Base-by-base conservation (phyloP, 2,797 vertebrate species). In the Oreortyx pictus region DNA sequence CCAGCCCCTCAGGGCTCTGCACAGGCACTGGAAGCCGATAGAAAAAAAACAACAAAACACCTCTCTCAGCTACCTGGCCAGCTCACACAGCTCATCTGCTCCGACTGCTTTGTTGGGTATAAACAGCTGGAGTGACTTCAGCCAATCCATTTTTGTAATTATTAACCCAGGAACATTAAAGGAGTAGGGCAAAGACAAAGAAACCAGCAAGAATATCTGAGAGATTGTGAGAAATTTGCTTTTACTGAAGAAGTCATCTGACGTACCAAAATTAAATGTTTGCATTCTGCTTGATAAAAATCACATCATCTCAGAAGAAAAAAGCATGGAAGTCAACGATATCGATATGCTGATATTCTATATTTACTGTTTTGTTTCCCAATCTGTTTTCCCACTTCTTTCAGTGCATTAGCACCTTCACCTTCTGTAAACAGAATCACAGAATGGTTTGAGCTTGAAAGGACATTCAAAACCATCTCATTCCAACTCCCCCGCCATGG, bases 51-150 rank as follows among this genome's bases (percentile, higher is more conserved):
- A 27, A 9, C 2, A 18, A 56, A 27, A 9, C 2, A 18, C 37
- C 41, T 25, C 41, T 64, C 47, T 35, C 16, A 4, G 24, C 54
- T 61, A 5, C 4, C 3, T 14, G 25, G 56, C n/a, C 50, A 66
- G 33, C 25, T 73, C 19, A 35, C 0, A 0, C 11, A 12, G 14
- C 33, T 20, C 13, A 37, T 9, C 23, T 27, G 19, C 35, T 67
- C 44, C 2, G 3, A 75, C 33, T 46, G 31, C 41, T 78, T 39
- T 47, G 13, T 27, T 62, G 49, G 31, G 61, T 66, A n/a, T 16
- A 66, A 78, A 22, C 7, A n/a, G 14, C 62, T 52, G 46, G 33
- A 35, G 6, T 22, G 31, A 52, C 31, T 76, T 22, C n/a, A 54
- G 43, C 24, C 22, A 59, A 72, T 19, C 33, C 27, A 56, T 52